Conservation (phyloP, 2,888 invertebrate species). For the Hofmannophila pseudospretella region DNA sequence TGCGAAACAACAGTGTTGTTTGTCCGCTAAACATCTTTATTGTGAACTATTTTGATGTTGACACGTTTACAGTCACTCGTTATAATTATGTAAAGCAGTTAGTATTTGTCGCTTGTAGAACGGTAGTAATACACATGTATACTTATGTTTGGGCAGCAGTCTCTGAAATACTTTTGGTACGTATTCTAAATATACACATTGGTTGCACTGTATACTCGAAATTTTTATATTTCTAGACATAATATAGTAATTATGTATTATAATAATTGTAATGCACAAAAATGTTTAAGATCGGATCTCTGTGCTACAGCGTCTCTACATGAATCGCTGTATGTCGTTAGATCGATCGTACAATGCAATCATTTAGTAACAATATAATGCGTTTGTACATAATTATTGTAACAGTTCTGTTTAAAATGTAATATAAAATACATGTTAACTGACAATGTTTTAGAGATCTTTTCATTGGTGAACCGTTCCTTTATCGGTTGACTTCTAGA, state of each 20-base stretch:
- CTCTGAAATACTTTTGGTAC: conserved; percentile 5
- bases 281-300: conserved; percentile 9
- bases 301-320: too few relatives aligned
- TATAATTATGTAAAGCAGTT: not conserved
- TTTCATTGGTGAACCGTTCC: too few relatives aligned
- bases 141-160: conserved; percentile 2
- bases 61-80: conserved; percentile 1
- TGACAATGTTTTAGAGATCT: conserved; percentile 60
- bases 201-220: conserved; percentile 43
- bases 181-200: conserved; percentile 24
- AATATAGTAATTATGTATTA: conserved; percentile 39
- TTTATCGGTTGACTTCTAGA: too few relatives aligned
- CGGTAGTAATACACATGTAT: not conserved
- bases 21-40: conserved; percentile 13
- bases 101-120: not conserved
- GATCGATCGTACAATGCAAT: not conserved
- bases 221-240: conserved; percentile 52
- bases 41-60: conserved; percentile 14
- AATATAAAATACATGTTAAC: conserved; percentile 53
- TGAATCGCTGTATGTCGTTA: too few relatives aligned
- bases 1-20: conserved; percentile 16
- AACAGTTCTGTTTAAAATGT: conserved; percentile 49
- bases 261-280: conserved; percentile 63
- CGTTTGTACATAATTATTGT: conserved; percentile 39
- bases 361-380: conserved; percentile 14